Evolutionary conservation across 2,888 invertebrate species (phyloP), one percentile per base, ranked within the genome.

Genomic region (Eilema caniola): DNA sequence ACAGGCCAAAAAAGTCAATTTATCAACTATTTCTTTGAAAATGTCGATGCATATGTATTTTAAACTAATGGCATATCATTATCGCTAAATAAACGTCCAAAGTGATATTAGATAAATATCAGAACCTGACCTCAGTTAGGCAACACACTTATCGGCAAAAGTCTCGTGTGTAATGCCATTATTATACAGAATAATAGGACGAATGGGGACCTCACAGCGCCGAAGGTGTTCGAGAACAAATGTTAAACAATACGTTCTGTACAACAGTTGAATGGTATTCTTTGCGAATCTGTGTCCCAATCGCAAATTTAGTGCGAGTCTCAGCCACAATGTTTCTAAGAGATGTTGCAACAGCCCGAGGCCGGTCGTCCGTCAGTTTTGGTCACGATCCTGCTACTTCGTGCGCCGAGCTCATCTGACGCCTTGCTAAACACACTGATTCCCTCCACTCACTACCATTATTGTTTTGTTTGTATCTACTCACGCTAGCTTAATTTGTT

Each of bases 221-320:
- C 75, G 75, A 83, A 82, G 77, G 76, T 76, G 78, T 83, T 84
- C 75, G 81, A 76, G 66, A 76, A 80, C 69, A 73, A 72, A 75
- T 76, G 80, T 78, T 78, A 82, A 85, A 88, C 88, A 87, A 88
- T 87, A 81, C 81, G 71, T 77, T 78, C 74, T 73, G 77, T 79
- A 82, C 82, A 83, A 83, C 82, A 80, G 86, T 85, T 90, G 86
- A 88, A 88, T 89, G 87, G 88, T 89, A 88, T 89, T 91, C 87
- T 87, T 86, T 85, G 87, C 87, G 81, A 86, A 88, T 89, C 85
- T 87, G 85, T 93, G 91, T 89, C 87, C 88, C 91, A 92, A 93
- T 93, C 88, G 91, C 88, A 85, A 89, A 91, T 92, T 89, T 86
- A 90, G 92, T 92, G 89, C 90, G 88, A 87, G 88, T 83, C 88